Percentiles rank a stretch among this genome's conserved stretches.
Evolutionary conservation across 1,140 invertebrate species (phyloP).

Genomic region (Saccostrea cuccullata): DNA sequence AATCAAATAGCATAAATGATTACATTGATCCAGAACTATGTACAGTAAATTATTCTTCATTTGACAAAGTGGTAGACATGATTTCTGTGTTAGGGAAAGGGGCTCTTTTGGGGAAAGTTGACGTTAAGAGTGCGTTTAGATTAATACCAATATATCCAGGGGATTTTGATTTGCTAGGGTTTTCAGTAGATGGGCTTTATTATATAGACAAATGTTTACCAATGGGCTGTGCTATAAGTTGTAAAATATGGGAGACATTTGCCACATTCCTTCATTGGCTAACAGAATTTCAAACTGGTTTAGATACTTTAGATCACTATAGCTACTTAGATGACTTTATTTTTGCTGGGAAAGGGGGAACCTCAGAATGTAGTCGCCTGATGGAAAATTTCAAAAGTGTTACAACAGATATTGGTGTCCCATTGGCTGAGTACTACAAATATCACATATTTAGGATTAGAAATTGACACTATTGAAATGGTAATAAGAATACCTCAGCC

Average conservation of each 20-base stretch:
- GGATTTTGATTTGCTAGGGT: slow-evolving; percentile 43
- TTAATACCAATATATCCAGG: slow-evolving; percentile 6
- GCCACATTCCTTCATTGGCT: slow-evolving; percentile 38
- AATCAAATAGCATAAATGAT: too few species aligned
- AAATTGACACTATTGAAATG: slow-evolving; percentile 37
- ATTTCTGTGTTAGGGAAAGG: not conserved
- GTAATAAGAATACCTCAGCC: slow-evolving; percentile 33
- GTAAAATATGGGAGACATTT: slow-evolving; percentile 33
- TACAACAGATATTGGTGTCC: not conserved
- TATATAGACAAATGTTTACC: slow-evolving; percentile 45
- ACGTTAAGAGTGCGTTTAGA: slow-evolving; percentile 1
- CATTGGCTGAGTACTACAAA: not conserved
- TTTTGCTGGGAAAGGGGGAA: not conserved
- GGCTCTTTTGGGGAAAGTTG: not conserved
- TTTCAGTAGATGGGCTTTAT: not conserved
- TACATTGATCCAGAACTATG: too few species aligned
- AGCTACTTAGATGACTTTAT: slow-evolving; percentile 44
- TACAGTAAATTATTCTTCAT: slow-evolving; percentile 31
- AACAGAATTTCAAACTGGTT: not conserved
- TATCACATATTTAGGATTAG: slow-evolving; percentile 26
- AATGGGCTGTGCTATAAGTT: slow-evolving; percentile 24
- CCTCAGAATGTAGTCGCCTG: not conserved
- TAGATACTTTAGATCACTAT: slow-evolving; percentile 38
- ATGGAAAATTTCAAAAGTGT: not conserved
- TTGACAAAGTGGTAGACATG: slow-evolving; percentile 30